Evolutionary conservation across 2,113 vertebrate genomes (phyloP).

Genomic region (Lathamus discolor): DNA sequence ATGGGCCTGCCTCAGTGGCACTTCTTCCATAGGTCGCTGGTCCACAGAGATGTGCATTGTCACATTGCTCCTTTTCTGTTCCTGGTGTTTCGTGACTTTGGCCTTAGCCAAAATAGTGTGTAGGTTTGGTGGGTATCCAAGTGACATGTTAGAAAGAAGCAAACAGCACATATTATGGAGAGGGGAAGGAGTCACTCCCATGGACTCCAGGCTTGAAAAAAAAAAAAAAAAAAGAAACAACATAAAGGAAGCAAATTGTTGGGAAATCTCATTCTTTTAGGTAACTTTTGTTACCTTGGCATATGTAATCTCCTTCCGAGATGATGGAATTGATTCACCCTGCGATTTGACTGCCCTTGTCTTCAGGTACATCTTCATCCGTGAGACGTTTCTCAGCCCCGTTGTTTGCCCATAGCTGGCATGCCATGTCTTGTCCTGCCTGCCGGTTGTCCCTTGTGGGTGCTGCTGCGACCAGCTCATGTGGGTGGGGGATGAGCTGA

Average conservation of each 20-base stretch:
- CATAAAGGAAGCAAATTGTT: neutral
- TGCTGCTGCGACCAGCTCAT: neutral
- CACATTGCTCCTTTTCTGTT: neutral
- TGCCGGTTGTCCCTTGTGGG: neutral
- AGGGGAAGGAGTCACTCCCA: neutral
- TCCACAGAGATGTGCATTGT: neutral
- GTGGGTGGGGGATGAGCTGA: neutral
- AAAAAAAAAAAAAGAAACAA: too few species aligned
- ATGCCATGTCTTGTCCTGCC: neutral
- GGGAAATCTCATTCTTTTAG: neutral
- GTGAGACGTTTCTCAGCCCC: neutral
- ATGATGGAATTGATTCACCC: accelerated
- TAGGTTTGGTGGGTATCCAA: neutral
- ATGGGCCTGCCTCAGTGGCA: neutral
- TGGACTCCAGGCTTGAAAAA: neutral
- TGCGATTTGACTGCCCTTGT: neutral
- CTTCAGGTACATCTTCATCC: too few species aligned
- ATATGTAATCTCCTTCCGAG: neutral
- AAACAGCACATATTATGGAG: neutral
- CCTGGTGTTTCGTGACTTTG: neutral
- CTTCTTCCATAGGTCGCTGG: neutral
- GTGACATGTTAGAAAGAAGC: neutral
- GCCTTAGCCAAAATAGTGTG: neutral
- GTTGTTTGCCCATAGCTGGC: neutral
- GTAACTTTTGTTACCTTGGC: neutral